Conservation (phyloP, 2,888 invertebrate species). For the Thymelicus sylvestris region DNA sequence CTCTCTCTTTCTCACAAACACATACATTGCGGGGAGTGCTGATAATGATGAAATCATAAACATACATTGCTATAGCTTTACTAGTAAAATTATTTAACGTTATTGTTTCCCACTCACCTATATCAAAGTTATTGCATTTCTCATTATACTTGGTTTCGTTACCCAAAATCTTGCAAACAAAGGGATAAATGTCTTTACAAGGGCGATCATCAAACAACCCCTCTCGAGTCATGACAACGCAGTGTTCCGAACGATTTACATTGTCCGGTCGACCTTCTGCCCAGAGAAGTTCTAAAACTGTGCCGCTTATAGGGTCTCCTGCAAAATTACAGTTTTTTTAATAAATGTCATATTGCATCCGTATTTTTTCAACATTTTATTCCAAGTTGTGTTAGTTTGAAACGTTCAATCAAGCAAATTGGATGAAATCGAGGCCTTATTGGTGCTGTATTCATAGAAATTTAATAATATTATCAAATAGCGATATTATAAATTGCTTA, state of each 20-base stretch:
- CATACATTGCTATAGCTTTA: background rate
- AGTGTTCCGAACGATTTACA: slow-evolving; percentile 53
- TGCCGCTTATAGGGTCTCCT: slow-evolving; percentile 56
- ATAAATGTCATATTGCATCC: no score
- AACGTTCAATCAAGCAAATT: no score
- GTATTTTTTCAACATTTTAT: no score
- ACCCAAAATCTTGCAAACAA: slow-evolving; percentile 59
- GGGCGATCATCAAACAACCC: slow-evolving; percentile 58
- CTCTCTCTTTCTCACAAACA: no score
- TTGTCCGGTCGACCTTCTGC: slow-evolving; percentile 58
- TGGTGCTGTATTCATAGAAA: no score
- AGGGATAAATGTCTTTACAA: slow-evolving; percentile 56
- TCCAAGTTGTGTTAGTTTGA: no score
- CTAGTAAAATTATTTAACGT: no score
- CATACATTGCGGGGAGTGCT: no score
- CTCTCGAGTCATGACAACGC: slow-evolving; percentile 62
- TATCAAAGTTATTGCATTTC: slow-evolving; percentile 55
- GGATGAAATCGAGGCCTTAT: no score
- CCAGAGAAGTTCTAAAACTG: slow-evolving; percentile 59
- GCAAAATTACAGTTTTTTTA: slow-evolving; percentile 36
- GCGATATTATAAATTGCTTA: no score
- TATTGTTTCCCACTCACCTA: slow-evolving; percentile 45
- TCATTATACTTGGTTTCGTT: slow-evolving; percentile 53
- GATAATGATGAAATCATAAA: background rate
- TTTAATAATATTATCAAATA: no score